Evolutionary conservation across 2,888 invertebrate genomes (phyloP).

Genomic region (Mylabris sibirica): DNA sequence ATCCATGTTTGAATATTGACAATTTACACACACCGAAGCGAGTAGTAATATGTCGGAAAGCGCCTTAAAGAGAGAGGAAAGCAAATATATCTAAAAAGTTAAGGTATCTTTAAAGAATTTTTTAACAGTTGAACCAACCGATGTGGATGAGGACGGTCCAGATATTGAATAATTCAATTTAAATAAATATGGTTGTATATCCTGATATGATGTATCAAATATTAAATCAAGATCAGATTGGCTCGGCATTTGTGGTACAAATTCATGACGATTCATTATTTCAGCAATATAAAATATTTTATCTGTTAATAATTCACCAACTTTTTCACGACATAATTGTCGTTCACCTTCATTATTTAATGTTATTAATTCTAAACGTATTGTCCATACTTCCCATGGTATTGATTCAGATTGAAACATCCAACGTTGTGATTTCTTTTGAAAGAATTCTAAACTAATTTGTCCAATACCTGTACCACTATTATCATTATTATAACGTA

Average conservation of each 20-base stretch:
- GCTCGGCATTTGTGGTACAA: slow-evolving; percentile 94
- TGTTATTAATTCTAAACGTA: slow-evolving; percentile 87
- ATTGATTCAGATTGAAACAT: slow-evolving; percentile 89
- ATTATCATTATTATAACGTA: slow-evolving; percentile 70
- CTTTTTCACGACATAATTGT: slow-evolving; percentile 85
- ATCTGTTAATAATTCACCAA: slow-evolving; percentile 87
- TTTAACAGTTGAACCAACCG: slow-evolving; percentile 88
- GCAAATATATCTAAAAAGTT: neutral
- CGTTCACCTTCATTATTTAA: slow-evolving; percentile 87
- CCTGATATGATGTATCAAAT: slow-evolving; percentile 91
- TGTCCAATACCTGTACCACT: slow-evolving; percentile 74
- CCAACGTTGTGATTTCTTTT: slow-evolving; percentile 90
- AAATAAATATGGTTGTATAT: slow-evolving; percentile 97
- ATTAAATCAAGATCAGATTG: slow-evolving; percentile 91
- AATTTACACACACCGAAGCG: too few species aligned
- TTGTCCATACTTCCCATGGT: slow-evolving; percentile 99
- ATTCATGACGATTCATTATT: slow-evolving; percentile 94
- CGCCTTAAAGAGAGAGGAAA: too few species aligned
- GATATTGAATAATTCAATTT: slow-evolving; percentile 86
- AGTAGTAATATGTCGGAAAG: too few species aligned
- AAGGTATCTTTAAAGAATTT: slow-evolving; percentile 89
- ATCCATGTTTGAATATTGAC: too few species aligned
- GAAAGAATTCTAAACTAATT: slow-evolving; percentile 95
- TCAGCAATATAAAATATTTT: slow-evolving; percentile 95
- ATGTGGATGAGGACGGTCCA: slow-evolving; percentile 75